Base-by-base conservation (phyloP, 2,797 vertebrate genomes). In the Sphenodon punctatus region DNA sequence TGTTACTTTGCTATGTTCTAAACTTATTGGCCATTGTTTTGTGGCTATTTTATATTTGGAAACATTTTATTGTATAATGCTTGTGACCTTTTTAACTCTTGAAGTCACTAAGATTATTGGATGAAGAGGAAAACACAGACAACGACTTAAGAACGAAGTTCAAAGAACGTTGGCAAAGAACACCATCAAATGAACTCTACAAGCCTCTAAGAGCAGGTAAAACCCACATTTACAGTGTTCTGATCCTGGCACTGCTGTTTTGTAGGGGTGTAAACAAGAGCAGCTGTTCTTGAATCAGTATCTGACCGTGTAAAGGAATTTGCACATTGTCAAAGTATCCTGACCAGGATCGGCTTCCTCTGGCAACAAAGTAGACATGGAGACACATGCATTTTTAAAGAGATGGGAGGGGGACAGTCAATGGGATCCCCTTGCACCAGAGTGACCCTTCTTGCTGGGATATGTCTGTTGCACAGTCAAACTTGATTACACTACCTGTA, bases 151-250 rank as follows among this genome's bases (percentile, higher is more conserved):
- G 97, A 94, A 89, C 96, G 72, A 99, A 99, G 94, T 99, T 99
- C 93, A 99, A 94, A 90, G 98, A 99, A 72, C 98, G 98, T 76
- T 99, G 99, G 99, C 98, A 97, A 95, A 97, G 99, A 93, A 99
- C 98, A 1, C 96, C 98, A 12, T 99, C 99, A 84, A 97, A 91
- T 80, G 98, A 99, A 15, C 97, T 99, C 17, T 99, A 99, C 83
- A 99, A 98, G 88, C 95, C 98, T 60, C 95, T 99, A 67, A 96
- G 98, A 88, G 23, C 97, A 95, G 98, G 98, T 99, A 94, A 82
- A 78, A 34, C 34, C 67, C 6, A 1, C 19, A 25, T 75, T 64
- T 23, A 38, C 2, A 1, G 81, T 41, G 7, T 56, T 27, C 25
- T 19, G 7, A 12, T 85, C 66, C n/a, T 67, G 51, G 34, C 5